Evolutionary conservation across 1,140 invertebrate genomes (phyloP), one percentile per base, ranked within the genome.

Genomic region (Arion vulgaris): DNA sequence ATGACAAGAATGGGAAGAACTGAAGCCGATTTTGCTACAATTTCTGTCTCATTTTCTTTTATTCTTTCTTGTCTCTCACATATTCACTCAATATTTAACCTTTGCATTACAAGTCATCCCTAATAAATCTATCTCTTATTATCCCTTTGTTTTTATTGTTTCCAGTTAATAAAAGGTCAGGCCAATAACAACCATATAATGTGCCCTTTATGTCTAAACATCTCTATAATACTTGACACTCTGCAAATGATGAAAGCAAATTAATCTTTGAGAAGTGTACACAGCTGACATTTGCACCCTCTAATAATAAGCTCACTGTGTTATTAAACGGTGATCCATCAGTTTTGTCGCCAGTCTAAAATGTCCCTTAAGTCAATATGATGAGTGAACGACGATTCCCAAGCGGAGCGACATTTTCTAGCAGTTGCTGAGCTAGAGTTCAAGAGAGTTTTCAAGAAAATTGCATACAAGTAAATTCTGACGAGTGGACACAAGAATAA

Each of bases 251-350:
- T 34, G 4, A 2, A 66, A 66, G n/a, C n/a, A 66, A 66, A 28
- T 66, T 28, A 28, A 66, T 32, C 62, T 32, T 66, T 32, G 0
- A 32, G n/a, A 66, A 66, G 62, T 66, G 62, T 32, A n/a, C 62
- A 32, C 32, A n/a, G 1, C 62, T 66, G 62, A 28, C 62, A 66
- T 66, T 66, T 66, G 62, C 62, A 66, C 28, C 28, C n/a, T 66
- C 62, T 66, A 5, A 32, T 23, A 32, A 28, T 28, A 17, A 32
- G 28, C 32, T 66, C n/a, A 28, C 28, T 28, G 62, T 5, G 19
- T 66, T 66, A 66, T 66, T 66, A 66, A 66, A 34, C 62, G 62
- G n/a, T 34, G 62, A 66, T 66, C 62, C 62, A 32, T 66, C 28
- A 66, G n/a, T 32, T 32, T 66, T 32, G 62, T 32, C 62, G 28